These are phyloP conservation scores for Anomalospiza imberbis DNA, from an alignment of 2,797 vertebrate genomes.

Conservation along the genomic window DNA sequence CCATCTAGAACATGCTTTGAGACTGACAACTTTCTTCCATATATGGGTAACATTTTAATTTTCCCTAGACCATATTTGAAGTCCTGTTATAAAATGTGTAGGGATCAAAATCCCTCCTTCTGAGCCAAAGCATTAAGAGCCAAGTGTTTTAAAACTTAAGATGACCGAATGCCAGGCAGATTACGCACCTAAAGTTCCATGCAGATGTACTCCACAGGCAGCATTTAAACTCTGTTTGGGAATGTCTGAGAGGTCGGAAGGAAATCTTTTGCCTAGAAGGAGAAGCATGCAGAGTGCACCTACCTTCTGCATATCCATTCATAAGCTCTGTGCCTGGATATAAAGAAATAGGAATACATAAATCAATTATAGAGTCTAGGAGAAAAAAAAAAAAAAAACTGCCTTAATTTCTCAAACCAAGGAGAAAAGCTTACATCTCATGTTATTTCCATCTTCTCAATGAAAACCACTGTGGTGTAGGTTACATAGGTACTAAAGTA, in stretches of 20 bases:
- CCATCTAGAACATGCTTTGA: background rate
- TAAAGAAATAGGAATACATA: slow-evolving; percentile 40
- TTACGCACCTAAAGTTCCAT: slow-evolving; percentile 46
- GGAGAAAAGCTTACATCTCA: slow-evolving; percentile 1
- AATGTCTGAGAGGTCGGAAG: slow-evolving; percentile 56
- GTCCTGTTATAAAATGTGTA: slow-evolving; percentile 38
- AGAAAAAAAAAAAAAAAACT: background rate
- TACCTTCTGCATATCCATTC: slow-evolving; percentile 46
- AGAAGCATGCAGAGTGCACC: slow-evolving; percentile 39
- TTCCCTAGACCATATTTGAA: slow-evolving; percentile 54
- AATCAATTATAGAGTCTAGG: slow-evolving; percentile 21
- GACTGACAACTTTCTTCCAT: slow-evolving; percentile 43
- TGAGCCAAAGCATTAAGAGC: slow-evolving; percentile 49
- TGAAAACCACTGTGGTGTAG: background rate
- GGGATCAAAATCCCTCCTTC: slow-evolving; percentile 44
- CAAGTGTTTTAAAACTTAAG: slow-evolving; percentile 46
- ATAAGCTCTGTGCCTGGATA: slow-evolving; percentile 31
- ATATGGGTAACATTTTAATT: slow-evolving; percentile 52
- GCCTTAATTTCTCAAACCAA: background rate
- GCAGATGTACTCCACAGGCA: slow-evolving; percentile 53
- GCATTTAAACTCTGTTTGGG: slow-evolving; percentile 40
- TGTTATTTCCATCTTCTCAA: slow-evolving; percentile 14
- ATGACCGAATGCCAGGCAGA: slow-evolving; percentile 48
- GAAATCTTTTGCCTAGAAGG: slow-evolving; percentile 62
- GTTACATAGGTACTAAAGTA: background rate